These are phyloP conservation scores for Seriola aureovittata DNA, from an alignment of 2,113 vertebrate species.

Conservation along the genomic window DNA sequence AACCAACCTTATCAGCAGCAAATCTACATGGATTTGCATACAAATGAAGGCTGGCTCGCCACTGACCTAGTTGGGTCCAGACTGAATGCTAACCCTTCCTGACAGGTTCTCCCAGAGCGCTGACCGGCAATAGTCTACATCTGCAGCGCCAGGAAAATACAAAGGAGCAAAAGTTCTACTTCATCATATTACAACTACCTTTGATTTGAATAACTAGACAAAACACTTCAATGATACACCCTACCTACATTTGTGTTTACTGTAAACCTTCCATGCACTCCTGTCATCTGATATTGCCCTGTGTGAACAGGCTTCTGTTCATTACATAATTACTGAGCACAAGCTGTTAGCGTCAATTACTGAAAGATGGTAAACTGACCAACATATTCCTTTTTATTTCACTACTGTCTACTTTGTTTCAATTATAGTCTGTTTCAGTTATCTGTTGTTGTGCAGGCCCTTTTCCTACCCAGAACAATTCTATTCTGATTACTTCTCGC, in stretches of 20 bases:
- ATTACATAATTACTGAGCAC: background rate
- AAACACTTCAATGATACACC: background rate
- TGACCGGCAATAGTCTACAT: constrained; percentile 49
- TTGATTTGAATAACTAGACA: constrained; percentile 21
- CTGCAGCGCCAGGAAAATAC: constrained; percentile 38
- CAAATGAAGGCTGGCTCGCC: constrained; percentile 76
- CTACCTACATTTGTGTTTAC: background rate
- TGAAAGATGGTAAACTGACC: no score
- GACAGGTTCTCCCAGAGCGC: constrained; percentile 75
- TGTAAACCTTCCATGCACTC: no score
- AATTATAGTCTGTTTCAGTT: background rate
- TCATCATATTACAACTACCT: constrained; percentile 21
- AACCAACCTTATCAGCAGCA: constrained; percentile 79
- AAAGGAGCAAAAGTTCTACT: constrained; percentile 25
- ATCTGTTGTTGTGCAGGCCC: background rate
- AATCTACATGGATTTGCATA: constrained; percentile 84
- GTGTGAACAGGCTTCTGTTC: background rate
- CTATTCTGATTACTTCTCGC: no score
- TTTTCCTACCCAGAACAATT: no score
- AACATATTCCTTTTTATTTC: no score
- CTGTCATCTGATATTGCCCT: background rate
- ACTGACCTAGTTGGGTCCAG: constrained; percentile 78
- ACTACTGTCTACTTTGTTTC: no score
- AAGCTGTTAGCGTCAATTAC: no score
- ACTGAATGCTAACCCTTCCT: constrained; percentile 70